These are phyloP conservation scores for Temnopleurus reevesii DNA, from an alignment of 53 echinoderm and acorn worm species.

Conservation along the genomic window DNA sequence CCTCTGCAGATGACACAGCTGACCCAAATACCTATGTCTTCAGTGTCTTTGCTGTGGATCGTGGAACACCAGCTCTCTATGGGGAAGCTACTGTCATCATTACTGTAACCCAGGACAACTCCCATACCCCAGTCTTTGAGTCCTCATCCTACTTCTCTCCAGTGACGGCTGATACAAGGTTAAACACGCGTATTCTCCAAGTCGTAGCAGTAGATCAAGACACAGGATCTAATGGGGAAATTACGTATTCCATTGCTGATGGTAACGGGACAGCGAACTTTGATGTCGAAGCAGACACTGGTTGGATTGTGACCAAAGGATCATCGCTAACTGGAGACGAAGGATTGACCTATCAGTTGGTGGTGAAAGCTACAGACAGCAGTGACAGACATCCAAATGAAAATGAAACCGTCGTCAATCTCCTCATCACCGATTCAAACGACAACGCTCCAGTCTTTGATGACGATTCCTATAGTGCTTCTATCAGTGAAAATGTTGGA, in stretches of 20 bases:
- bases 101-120: constrained; percentile 79
- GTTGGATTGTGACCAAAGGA: constrained; percentile 68
- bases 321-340: constrained; percentile 65
- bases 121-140: constrained; percentile 81
- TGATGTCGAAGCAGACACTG: constrained; percentile 75
- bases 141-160: constrained; percentile 72
- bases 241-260: constrained; percentile 75
- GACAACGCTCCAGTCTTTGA: constrained; percentile 71
- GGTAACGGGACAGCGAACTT: constrained; percentile 92
- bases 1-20: constrained; percentile 31
- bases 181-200: constrained; percentile 61
- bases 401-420: constrained; percentile 57
- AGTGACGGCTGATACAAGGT: constrained; percentile 59
- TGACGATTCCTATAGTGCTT: constrained; percentile 50
- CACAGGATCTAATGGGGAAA: constrained; percentile 79
- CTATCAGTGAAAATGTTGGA: constrained; percentile 68
- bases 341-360: constrained; percentile 63
- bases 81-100: constrained; percentile 70
- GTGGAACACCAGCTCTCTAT: constrained; percentile 79
- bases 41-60: constrained; percentile 79
- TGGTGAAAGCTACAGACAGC: constrained; percentile 76
- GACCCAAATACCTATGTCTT: constrained; percentile 84
- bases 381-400: constrained; percentile 62
- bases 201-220: constrained; percentile 80
- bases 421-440: constrained; percentile 76